Percentiles rank a stretch among this genome's conserved stretches.
These are phyloP conservation scores for Pristionchus exspectatus DNA, from an alignment of 2,888 invertebrate genomes.

Conservation along the genomic window DNA sequence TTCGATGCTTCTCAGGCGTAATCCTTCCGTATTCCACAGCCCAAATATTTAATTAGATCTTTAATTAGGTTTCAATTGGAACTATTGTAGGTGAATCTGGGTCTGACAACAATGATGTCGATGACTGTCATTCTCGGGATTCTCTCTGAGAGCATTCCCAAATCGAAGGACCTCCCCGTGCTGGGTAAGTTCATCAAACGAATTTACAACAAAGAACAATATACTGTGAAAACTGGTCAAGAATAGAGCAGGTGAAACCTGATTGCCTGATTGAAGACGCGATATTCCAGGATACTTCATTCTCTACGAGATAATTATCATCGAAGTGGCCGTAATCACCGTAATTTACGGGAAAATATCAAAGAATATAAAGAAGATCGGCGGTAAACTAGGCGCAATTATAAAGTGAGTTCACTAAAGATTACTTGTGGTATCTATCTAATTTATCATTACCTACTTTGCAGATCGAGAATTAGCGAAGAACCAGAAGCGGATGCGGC, in stretches of 20 bases:
- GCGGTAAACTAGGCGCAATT: neutral
- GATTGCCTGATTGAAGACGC: too few relatives aligned
- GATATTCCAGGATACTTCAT: conserved; percentile 17
- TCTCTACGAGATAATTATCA: conserved; percentile 48
- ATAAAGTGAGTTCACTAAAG: neutral
- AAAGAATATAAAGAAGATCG: neutral
- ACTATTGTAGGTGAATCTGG: conserved; percentile 35
- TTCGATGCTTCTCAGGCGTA: too few relatives aligned
- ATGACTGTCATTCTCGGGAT: conserved; percentile 51
- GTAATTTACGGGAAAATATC: neutral
- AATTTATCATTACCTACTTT: too few relatives aligned
- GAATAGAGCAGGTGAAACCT: too few relatives aligned
- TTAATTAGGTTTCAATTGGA: neutral
- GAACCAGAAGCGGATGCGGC: neutral
- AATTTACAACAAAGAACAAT: too few relatives aligned
- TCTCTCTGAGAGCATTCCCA: conserved; percentile 39
- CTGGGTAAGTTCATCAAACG: neutral
- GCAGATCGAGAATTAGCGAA: neutral
- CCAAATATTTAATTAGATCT: too few relatives aligned
- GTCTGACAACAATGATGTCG: conserved; percentile 52
- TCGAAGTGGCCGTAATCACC: conserved; percentile 34
- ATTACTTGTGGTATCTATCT: too few relatives aligned
- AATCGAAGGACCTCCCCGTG: conserved; percentile 40
- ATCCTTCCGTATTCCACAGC: too few relatives aligned
- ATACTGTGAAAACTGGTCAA: too few relatives aligned